Conservation (phyloP, 2,113 vertebrate genomes). For the Boulengeromyrus knoepffleri region DNA sequence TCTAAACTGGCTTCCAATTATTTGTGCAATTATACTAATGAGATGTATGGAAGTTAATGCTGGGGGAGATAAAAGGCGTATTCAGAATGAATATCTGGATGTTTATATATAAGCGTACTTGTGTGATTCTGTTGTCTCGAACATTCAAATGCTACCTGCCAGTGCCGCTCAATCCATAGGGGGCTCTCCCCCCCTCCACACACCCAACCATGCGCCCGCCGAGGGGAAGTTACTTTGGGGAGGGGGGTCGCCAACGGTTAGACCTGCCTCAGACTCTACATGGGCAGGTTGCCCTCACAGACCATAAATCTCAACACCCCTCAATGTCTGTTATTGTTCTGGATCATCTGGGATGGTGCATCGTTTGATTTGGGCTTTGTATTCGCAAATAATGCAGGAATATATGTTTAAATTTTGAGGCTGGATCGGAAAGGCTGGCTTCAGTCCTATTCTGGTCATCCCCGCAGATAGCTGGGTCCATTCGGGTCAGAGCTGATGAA, state of each 20-base stretch:
- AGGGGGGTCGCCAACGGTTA: background rate
- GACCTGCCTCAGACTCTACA: background rate
- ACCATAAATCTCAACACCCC: background rate
- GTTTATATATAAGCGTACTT: background rate
- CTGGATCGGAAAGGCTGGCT: background rate
- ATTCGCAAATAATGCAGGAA: background rate
- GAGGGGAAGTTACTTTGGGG: background rate
- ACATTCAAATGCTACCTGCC: background rate
- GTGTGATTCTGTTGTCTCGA: background rate
- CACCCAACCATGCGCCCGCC: background rate
- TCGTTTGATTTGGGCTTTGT: background rate
- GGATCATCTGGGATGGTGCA: background rate
- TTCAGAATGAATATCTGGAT: background rate
- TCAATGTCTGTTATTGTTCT: background rate
- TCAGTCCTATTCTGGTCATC: background rate
- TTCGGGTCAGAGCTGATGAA: conserved; percentile 16
- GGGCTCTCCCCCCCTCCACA: background rate
- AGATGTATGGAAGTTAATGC: background rate
- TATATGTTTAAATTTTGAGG: background rate
- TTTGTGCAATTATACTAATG: background rate
- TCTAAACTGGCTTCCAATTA: background rate
- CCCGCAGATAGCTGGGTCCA: background rate
- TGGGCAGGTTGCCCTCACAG: background rate
- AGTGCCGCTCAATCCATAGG: background rate
- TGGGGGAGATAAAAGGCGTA: background rate